Base-by-base conservation (phyloP, 2,797 vertebrate species). In the Salmo trutta region DNA sequence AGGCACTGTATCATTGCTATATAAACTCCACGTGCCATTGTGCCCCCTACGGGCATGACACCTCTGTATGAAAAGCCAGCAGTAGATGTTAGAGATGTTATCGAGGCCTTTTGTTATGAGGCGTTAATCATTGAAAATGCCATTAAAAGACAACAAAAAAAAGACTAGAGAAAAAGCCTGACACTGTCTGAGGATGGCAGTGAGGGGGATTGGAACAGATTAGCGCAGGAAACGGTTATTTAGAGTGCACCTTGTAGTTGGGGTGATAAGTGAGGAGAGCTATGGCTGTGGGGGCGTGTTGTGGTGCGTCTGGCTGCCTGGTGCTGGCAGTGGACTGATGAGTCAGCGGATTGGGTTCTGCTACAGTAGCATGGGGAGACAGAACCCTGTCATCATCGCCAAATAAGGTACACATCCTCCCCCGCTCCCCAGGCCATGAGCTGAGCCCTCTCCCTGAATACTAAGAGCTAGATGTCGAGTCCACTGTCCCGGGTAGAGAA, bases 321-420 rank as follows among this genome's bases (percentile, higher is more conserved):
- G 21, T 21, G 19, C 54, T 64, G 77, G 68, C 5, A 52, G 66
- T 53, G 78, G 87, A 91, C 82, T 87, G 87, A 92, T 91, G 90
- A 88, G 77, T 76, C 67, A 76, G 80, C 51, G 68, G 87, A 84
- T 80, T 72, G 81, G 79, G 73, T 75, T 24, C 71, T 27, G 83
- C 77, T 79, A 59, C 51, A 21, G 79, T 74, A 15, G 80, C 27
- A 19, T 79, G 69, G 69, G 64, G 76, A 90, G 85, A 87, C 87
- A 86, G 86, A 84, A 86, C 81, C 84, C 79, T 66, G 82, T 81
- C 84, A 90, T 91, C 91, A 91, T 90, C 85, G 88, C 77, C 79
- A 86, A 88, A 89, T 84, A 79, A 88, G 79, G 89, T 81, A 82
- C 85, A 81, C 4, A 51, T 77, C 83, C 80, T 83, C 82, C 85